A percentile compares a stretch with the other conserved stretches of the same genome.
phyloP scores from a whole-genome alignment of 2,888 invertebrate genomes.

The Diabrotica balteata region DNA sequence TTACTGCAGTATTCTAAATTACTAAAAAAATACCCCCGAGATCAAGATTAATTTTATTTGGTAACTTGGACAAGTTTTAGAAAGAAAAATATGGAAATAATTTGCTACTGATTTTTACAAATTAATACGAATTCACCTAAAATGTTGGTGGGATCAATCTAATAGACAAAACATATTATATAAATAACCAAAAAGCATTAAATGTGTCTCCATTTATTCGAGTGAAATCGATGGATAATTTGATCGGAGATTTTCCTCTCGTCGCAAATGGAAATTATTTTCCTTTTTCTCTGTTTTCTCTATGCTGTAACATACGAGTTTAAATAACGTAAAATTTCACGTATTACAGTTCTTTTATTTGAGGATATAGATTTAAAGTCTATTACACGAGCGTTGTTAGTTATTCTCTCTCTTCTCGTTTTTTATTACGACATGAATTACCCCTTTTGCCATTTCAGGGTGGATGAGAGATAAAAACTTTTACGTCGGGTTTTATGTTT shows the following conservation, averaged over 20 bases:
- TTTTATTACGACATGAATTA: constrained; percentile 8
- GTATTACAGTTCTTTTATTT: constrained; percentile 8
- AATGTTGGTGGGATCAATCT: too few relatives aligned
- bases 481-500: constrained; percentile 3
- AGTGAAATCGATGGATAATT: constrained; percentile 5
- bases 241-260: constrained; percentile 6
- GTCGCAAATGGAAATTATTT: constrained; percentile 8
- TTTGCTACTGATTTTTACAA: too few relatives aligned
- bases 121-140: too few relatives aligned
- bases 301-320: background rate
- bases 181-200: too few relatives aligned
- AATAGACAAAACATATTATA: too few relatives aligned
- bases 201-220: background rate
- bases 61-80: too few relatives aligned
- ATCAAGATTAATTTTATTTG: too few relatives aligned
- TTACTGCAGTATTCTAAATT: too few relatives aligned
- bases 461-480: constrained; percentile 7
- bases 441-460: background rate
- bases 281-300: background rate
- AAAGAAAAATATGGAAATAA: too few relatives aligned
- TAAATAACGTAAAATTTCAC: constrained; percentile 15
- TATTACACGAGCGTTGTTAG: constrained; percentile 6
- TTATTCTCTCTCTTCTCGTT: background rate
- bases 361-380: constrained; percentile 16
- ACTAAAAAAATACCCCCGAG: too few relatives aligned